Evolutionary conservation across 2,113 vertebrate genomes (phyloP).

Genomic region (Hyperopisus bebe): DNA sequence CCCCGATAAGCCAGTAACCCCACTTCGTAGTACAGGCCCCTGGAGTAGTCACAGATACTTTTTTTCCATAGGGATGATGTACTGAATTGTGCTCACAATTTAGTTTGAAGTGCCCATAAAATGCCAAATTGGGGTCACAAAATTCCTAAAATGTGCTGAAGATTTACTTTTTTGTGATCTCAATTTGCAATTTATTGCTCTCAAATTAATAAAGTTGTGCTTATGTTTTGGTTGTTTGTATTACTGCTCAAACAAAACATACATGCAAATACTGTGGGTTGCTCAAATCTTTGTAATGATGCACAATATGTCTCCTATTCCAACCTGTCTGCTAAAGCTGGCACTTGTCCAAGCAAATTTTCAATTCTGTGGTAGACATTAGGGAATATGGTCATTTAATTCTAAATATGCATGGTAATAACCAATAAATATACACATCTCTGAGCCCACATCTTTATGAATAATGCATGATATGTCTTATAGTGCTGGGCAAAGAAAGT

Average conservation of each 20-base stretch:
- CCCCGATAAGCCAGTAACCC: too few species aligned
- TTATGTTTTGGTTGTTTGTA: background rate
- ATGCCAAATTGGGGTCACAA: background rate
- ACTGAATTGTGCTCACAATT: background rate
- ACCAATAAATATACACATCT: background rate
- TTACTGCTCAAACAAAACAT: background rate
- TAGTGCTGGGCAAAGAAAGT: background rate
- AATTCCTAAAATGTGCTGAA: background rate
- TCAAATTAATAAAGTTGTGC: background rate
- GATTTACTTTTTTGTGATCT: background rate
- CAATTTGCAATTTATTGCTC: background rate
- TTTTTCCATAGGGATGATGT: background rate
- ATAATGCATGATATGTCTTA: background rate
- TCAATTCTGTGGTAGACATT: background rate
- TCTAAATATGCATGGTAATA: conserved; percentile 2
- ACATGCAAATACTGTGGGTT: background rate
- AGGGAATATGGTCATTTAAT: background rate
- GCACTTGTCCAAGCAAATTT: background rate
- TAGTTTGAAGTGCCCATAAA: background rate
- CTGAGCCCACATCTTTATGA: background rate
- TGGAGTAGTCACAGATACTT: background rate
- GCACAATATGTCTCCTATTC: background rate
- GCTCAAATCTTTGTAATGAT: background rate
- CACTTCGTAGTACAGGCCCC: too few species aligned
- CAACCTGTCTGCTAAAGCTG: background rate